Percentiles rank a stretch among this genome's conserved stretches.
These are phyloP conservation scores for Ardeotis arabs DNA, from an alignment of 2,113 vertebrate genomes.

Conservation along the genomic window DNA sequence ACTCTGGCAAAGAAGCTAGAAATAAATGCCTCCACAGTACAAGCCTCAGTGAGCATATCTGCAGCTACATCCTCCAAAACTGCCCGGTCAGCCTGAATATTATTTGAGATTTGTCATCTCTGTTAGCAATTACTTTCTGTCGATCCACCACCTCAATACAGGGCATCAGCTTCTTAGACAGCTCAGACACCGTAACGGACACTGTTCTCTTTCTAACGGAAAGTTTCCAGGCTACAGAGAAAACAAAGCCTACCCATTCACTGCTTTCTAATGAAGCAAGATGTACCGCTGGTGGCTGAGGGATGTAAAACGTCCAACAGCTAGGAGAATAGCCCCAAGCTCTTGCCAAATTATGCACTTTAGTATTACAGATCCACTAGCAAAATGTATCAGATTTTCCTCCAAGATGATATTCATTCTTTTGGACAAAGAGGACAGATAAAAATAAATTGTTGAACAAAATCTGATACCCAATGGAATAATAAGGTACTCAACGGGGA, in stretches of 20 bases:
- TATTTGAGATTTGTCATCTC: not conserved
- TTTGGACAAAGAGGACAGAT: slow-evolving; percentile 1
- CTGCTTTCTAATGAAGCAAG: slow-evolving; percentile 25
- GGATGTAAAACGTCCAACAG: slow-evolving; percentile 3
- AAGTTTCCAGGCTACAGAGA: not conserved
- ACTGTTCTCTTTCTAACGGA: not conserved
- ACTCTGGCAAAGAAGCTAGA: not conserved
- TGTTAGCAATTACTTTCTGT: not conserved
- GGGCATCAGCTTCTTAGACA: not conserved
- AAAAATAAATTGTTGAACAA: slow-evolving; percentile 34
- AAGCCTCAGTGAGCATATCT: not conserved
- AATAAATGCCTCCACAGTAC: not conserved
- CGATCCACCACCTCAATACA: not conserved
- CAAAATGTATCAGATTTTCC: slow-evolving; percentile 35
- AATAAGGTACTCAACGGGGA: not conserved
- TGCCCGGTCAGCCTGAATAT: not conserved
- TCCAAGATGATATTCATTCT: not conserved
- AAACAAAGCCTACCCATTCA: slow-evolving; percentile 3
- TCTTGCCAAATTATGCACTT: slow-evolving; percentile 49
- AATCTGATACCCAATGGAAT: slow-evolving; percentile 30
- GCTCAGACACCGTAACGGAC: not conserved
- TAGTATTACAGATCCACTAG: slow-evolving; percentile 43
- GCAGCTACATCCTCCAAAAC: not conserved
- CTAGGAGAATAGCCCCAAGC: slow-evolving; percentile 44
- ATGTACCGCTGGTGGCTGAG: slow-evolving; percentile 25